These are phyloP conservation scores for Rhyacophila evoluta DNA, from an alignment of 2,888 invertebrate species.

Conservation along the genomic window DNA sequence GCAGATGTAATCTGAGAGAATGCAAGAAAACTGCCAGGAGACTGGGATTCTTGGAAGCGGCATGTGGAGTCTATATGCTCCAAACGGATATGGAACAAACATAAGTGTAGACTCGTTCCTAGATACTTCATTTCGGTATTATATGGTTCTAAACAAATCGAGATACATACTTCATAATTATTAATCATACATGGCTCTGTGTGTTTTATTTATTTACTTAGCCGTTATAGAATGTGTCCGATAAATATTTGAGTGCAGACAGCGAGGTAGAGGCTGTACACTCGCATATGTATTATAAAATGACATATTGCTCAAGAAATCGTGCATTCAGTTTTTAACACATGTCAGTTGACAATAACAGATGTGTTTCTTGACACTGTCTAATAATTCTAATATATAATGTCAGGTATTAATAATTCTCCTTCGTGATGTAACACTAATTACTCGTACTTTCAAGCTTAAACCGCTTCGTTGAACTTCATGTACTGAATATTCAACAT, in stretches of 20 bases:
- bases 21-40: too few species aligned
- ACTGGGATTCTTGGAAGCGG: too few species aligned
- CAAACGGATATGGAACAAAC: too few species aligned
- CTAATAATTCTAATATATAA: neutral
- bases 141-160: too few species aligned
- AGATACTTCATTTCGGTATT: too few species aligned
- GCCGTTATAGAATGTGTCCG: too few species aligned
- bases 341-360: neutral
- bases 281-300: neutral
- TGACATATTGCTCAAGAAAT: neutral
- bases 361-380: neutral
- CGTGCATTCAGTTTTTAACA: constrained; percentile 7
- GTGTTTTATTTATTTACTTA: too few species aligned
- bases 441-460: constrained; percentile 19
- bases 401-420: neutral
- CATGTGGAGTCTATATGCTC: too few species aligned
- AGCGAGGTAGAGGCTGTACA: neutral
- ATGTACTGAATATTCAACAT: constrained; percentile 10
- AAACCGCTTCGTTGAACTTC: constrained; percentile 5
- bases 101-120: too few species aligned
- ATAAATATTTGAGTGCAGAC: neutral
- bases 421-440: neutral
- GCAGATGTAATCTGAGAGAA: too few species aligned
- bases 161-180: too few species aligned
- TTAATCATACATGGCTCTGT: too few species aligned